Evolutionary conservation across 1,140 invertebrate genomes (phyloP).

Genomic region (Monomorium pharaonis): DNA sequence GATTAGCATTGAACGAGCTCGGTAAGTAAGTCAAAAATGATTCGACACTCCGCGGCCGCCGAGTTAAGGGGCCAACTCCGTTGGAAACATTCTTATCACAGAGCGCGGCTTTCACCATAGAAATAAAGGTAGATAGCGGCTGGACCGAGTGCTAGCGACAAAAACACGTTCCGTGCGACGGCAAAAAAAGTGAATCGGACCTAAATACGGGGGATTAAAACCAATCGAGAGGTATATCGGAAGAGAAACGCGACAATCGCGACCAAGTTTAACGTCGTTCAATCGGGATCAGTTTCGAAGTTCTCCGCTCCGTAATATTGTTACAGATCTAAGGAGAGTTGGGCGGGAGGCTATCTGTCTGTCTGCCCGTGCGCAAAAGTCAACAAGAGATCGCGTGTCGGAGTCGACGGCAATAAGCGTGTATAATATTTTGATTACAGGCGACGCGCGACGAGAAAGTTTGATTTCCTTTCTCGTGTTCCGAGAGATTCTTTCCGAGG

Average conservation of each 20-base stretch:
- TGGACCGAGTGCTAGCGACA: not conserved
- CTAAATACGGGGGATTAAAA: not conserved
- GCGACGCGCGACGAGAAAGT: slow-evolving; percentile 58
- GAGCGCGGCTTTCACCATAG: slow-evolving; percentile 21
- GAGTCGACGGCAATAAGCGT: slow-evolving; percentile 12
- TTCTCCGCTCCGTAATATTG: not conserved
- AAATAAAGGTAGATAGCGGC: not conserved
- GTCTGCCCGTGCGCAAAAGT: not conserved
- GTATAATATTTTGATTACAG: slow-evolving; percentile 66
- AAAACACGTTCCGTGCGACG: not conserved
- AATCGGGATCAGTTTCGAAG: not conserved
- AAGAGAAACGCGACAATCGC: not conserved
- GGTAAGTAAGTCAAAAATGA: not conserved
- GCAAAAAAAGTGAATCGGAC: not conserved
- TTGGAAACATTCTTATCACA: slow-evolving; percentile 44
- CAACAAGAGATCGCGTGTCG: slow-evolving; percentile 52
- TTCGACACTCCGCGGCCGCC: not conserved
- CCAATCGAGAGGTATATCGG: not conserved
- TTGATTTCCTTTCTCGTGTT: slow-evolving; percentile 62
- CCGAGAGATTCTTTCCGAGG: slow-evolving; percentile 11
- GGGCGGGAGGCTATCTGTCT: not conserved
- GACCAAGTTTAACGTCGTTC: not conserved
- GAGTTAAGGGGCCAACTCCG: not conserved
- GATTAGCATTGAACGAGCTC: not conserved
- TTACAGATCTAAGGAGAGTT: not conserved